These are phyloP conservation scores for Pollenia labialis DNA, from an alignment of 2,888 invertebrate species.

Conservation along the genomic window DNA sequence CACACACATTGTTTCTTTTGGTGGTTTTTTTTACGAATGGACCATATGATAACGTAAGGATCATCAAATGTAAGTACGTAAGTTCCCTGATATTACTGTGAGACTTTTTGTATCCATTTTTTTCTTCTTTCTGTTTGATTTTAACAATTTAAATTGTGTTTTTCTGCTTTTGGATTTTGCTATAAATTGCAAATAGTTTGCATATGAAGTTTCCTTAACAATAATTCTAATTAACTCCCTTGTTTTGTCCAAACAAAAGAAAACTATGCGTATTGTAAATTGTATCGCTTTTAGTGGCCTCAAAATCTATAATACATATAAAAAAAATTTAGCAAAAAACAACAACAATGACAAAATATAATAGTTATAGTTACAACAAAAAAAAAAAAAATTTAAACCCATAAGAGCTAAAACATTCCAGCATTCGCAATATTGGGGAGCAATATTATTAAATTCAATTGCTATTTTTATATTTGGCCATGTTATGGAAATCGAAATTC, in stretches of 20 bases:
- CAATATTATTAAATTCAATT: too few relatives aligned
- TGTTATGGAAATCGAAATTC: too few relatives aligned
- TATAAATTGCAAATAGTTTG: conserved; percentile 72
- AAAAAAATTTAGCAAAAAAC: not conserved
- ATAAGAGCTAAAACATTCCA: not conserved
- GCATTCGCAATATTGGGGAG: too few relatives aligned
- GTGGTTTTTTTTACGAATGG: conserved; percentile 1
- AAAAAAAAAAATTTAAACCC: not conserved
- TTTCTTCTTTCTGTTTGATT: conserved; percentile 21
- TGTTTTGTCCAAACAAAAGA: conserved; percentile 65
- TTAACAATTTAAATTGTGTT: conserved; percentile 50
- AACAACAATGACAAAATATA: not conserved
- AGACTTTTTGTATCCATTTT: conserved; percentile 41
- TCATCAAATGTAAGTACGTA: conserved; percentile 49
- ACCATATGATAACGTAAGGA: conserved; percentile 67
- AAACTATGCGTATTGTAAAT: conserved; percentile 58
- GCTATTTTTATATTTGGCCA: too few relatives aligned
- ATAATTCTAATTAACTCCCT: conserved; percentile 72
- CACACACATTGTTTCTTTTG: conserved; percentile 62
- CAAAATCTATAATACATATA: conserved; percentile 13
- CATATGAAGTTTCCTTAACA: conserved; percentile 69
- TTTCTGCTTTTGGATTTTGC: not conserved
- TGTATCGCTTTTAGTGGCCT: conserved; percentile 14
- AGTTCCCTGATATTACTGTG: conserved; percentile 16
- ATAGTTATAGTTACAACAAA: not conserved